Evolutionary conservation across 2,113 vertebrate genomes (phyloP).

Genomic region (Bubo scandiacus): DNA sequence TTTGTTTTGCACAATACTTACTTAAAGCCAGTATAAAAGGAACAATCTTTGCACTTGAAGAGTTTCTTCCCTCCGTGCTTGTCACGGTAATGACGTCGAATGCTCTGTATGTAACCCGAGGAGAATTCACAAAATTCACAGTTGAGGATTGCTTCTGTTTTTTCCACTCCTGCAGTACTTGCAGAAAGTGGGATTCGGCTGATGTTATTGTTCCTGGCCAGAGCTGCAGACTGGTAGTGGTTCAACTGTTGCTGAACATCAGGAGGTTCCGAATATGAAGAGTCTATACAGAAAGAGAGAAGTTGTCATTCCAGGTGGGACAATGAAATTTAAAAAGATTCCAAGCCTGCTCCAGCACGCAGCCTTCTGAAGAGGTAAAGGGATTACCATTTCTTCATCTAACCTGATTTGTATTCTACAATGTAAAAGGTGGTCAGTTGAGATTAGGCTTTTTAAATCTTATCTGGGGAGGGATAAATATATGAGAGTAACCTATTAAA

Average conservation of each 20-base stretch:
- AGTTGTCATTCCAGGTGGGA: neutral
- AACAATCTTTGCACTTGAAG: conserved; percentile 95
- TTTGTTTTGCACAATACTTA: conserved; percentile 67
- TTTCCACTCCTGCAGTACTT: conserved; percentile 48
- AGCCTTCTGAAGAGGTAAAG: neutral
- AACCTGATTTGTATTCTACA: neutral
- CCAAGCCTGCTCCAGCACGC: neutral
- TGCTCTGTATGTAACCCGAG: conserved; percentile 95
- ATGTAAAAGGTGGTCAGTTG: neutral
- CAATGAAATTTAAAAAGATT: neutral
- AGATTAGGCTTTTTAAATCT: neutral
- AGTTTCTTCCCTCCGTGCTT: conserved; percentile 93
- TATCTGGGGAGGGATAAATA: neutral
- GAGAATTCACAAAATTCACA: conserved; percentile 97
- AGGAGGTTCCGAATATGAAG: conserved; percentile 85
- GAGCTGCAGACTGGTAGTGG: conserved; percentile 85
- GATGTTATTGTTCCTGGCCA: conserved; percentile 79
- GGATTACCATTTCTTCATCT: neutral
- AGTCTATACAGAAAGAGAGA: conserved; percentile 69
- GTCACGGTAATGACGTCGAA: conserved; percentile 91
- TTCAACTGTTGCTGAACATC: conserved; percentile 91
- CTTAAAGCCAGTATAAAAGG: conserved; percentile 95
- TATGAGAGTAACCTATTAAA: neutral
- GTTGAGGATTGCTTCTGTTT: conserved; percentile 81
- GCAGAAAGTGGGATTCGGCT: conserved; percentile 70